Evolutionary conservation across 92 coral and sea anemone species (phyloP), one percentile per base, ranked within the genome.

Genomic region (Micromussa lordhowensis): DNA sequence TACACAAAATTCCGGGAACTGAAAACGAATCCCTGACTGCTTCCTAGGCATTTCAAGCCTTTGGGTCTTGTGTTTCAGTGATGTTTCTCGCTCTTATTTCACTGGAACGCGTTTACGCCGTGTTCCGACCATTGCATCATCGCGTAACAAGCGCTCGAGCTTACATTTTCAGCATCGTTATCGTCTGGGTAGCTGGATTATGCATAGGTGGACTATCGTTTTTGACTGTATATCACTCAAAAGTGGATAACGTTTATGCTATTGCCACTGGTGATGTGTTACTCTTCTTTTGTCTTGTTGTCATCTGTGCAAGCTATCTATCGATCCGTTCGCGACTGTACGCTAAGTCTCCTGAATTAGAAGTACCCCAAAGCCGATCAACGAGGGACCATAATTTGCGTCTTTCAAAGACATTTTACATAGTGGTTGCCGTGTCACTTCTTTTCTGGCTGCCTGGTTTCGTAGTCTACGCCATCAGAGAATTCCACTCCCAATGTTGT

Each of bases 391-490:
- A 30, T 1, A 82, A 66, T 69, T 5, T 82, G 44, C 75, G 86
- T 4, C 64, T 82, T 40, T 82, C 86, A 30, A 70, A 63, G 19
- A 83, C 87, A 31, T 3, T 83, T 14, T 44, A 54, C n/a, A 3
- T 70, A 4, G 87, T 70, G 0, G 24, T 49, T 3, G 79, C 68
- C 17, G 68, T 83, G 11, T 83, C 87, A 21, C 69, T 83, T 44
- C 17, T 83, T 2, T 19, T 70, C 5, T 83, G 87, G 78, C 16
- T 83, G 16, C 79, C 87, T 69, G 68, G 68, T 10, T 28, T 54
- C 34, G 49, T 72, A 22, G 79, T 71, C 70, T 70, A 18, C 31
- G 11, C n/a, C 6, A 35, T 15, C 16, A 51, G 11, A 31, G 68
- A 17, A 19, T 83, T 83, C 30, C 32, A 79, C 16, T 63, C 28